Conservation (phyloP, 2,888 invertebrate species). For the Candidula unifasciata region DNA sequence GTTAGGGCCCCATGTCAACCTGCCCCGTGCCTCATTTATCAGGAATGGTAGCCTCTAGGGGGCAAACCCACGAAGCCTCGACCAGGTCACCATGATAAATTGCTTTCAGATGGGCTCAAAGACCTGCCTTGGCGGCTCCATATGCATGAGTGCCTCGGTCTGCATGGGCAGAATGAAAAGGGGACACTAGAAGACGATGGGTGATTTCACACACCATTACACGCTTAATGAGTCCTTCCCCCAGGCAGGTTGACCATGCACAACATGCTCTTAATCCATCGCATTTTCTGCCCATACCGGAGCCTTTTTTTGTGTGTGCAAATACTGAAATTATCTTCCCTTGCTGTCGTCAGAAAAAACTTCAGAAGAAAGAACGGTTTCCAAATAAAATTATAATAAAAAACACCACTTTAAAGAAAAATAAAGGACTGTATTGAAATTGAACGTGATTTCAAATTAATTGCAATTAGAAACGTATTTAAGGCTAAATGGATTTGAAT, state of each 20-base stretch:
- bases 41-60: conserved; percentile 9
- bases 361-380: no score
- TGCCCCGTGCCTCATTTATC: conserved; percentile 33
- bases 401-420: neutral
- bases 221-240: conserved; percentile 26
- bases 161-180: neutral
- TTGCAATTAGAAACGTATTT: neutral
- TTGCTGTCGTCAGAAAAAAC: neutral
- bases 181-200: conserved; percentile 9
- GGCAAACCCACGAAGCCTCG: conserved; percentile 2
- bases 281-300: neutral
- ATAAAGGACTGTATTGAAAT: neutral
- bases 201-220: conserved; percentile 23
- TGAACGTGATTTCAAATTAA: conserved; percentile 15
- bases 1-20: conserved; percentile 11
- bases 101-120: neutral
- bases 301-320: neutral
- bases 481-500: no score
- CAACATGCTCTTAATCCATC: conserved; percentile 20
- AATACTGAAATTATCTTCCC: neutral
- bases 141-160: conserved; percentile 22
- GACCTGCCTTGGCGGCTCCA: conserved; percentile 20
- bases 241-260: conserved; percentile 5
- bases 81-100: conserved; percentile 26
- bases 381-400: neutral